Evolutionary conservation across 2,113 vertebrate genomes (phyloP), one percentile per base, ranked within the genome.

Genomic region (Ochotona curzoniae): DNA sequence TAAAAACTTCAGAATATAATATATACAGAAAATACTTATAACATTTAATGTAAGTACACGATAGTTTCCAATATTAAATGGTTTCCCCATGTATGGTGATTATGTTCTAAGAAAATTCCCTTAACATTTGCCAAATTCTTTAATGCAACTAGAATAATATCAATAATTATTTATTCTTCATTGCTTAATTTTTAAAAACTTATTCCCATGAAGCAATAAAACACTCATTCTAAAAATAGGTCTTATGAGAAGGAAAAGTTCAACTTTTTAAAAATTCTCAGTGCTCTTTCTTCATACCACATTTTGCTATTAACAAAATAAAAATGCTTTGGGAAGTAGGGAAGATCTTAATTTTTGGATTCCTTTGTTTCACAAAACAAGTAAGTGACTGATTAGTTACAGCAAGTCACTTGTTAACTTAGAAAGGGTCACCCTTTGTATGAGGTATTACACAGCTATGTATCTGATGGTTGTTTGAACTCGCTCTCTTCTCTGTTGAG

Each of bases 51-150:
- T 28, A 89, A 38, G 18, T 89, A 10, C 9, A 49, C 32, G 28
- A 82, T 28, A 35, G 23, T 73, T 89, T 71, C n/a, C 32, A 83
- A 81, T 90, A 93, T 95, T 85, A 87, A 60, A 13, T 13, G 49
- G 30, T 61, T 73, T 13, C 10, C 87, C 18, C 71, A 87, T 38
- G 26, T 64, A 28, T 75, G 66, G 10, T 90, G 28, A 60, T 86
- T 44, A 93, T 69, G 18, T 57, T 91, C 23, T 80, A 15, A 7
- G 44, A 83, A 64, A 64, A 49, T 20, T 60, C 5, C 21, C 85
- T 63, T 54, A 61, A 83, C 57, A 49, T 89, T 21, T 63, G n/a
- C 32, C 20, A 54, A 80, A 81, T 91, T 87, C 14, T 89, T 90
- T 64, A 47, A 79, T 74, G 9, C 71, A 61, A 83, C 1, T 54